Conservation (phyloP, 2,113 vertebrate species). For the Asarcornis scutulata region DNA sequence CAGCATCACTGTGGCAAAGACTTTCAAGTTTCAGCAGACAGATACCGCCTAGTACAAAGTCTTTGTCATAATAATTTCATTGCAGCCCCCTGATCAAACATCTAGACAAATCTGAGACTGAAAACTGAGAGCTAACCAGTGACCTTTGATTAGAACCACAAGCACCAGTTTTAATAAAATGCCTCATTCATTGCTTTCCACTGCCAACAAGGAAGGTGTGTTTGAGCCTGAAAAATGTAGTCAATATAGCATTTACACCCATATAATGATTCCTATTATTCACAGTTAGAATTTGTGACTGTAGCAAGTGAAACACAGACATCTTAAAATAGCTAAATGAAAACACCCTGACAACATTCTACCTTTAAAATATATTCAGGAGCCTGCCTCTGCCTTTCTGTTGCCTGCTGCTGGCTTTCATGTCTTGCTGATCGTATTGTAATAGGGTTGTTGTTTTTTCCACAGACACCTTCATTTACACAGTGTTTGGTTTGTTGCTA, state of each 20-base stretch:
- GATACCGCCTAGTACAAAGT: slow-evolving; percentile 83
- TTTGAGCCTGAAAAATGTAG: slow-evolving; percentile 71
- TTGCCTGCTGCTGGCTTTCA: slow-evolving; percentile 68
- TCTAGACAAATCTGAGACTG: slow-evolving; percentile 80
- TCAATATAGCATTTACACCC: slow-evolving; percentile 75
- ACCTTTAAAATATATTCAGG: slow-evolving; percentile 75
- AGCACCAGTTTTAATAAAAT: slow-evolving; percentile 80
- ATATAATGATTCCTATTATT: slow-evolving; percentile 81
- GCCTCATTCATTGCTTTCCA: slow-evolving; percentile 76
- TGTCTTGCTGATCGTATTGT: slow-evolving; percentile 66
- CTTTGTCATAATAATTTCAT: slow-evolving; percentile 82
- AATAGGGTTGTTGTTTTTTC: slow-evolving; percentile 28
- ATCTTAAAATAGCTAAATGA: slow-evolving; percentile 76
- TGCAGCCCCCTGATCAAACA: slow-evolving; percentile 82
- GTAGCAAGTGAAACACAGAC: slow-evolving; percentile 71
- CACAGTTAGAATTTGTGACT: slow-evolving; percentile 73
- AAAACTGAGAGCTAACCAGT: slow-evolving; percentile 77
- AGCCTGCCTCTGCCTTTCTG: slow-evolving; percentile 59
- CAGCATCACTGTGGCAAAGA: slow-evolving; percentile 78
- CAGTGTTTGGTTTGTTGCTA: slow-evolving; percentile 64
- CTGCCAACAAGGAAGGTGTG: slow-evolving; percentile 80
- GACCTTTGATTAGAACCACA: slow-evolving; percentile 82
- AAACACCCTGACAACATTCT: slow-evolving; percentile 75
- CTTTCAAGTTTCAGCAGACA: slow-evolving; percentile 83
- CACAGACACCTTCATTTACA: slow-evolving; percentile 61